Evolutionary conservation across 2,888 invertebrate genomes (phyloP).

Genomic region (Coronaproctus castanopsis): DNA sequence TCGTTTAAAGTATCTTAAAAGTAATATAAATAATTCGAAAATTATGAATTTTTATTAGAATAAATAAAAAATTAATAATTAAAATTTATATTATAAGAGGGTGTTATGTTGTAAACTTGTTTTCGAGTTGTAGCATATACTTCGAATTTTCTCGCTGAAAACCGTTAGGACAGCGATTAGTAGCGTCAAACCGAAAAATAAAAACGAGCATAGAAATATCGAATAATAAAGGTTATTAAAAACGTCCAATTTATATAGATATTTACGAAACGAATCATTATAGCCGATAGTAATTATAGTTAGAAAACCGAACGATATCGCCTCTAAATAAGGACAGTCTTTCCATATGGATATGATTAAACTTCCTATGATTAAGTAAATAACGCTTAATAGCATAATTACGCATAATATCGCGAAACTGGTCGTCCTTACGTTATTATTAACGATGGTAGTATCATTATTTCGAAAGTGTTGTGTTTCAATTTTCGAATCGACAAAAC

Average conservation of each 20-base stretch:
- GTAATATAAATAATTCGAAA: no score
- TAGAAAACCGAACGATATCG: background rate
- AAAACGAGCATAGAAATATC: background rate
- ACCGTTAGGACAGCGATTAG: background rate
- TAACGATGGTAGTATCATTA: no score
- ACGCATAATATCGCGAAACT: no score
- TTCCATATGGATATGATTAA: background rate
- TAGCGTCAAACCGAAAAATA: background rate
- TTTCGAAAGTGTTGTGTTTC: no score
- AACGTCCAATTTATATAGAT: background rate
- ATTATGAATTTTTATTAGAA: no score
- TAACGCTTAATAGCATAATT: no score
- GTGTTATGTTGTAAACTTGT: background rate
- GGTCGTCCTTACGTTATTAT: no score
- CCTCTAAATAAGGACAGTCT: background rate
- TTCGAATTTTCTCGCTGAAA: background rate
- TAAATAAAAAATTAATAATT: background rate
- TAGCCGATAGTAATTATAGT: background rate
- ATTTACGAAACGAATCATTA: background rate
- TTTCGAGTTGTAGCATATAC: background rate
- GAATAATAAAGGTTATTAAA: background rate
- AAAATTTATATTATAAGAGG: background rate
- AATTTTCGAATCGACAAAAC: no score
- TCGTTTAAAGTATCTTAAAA: no score
- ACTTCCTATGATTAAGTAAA: no score